Base-by-base conservation (phyloP, 2,113 vertebrate genomes). In the Oncorhynchus nerka region DNA sequence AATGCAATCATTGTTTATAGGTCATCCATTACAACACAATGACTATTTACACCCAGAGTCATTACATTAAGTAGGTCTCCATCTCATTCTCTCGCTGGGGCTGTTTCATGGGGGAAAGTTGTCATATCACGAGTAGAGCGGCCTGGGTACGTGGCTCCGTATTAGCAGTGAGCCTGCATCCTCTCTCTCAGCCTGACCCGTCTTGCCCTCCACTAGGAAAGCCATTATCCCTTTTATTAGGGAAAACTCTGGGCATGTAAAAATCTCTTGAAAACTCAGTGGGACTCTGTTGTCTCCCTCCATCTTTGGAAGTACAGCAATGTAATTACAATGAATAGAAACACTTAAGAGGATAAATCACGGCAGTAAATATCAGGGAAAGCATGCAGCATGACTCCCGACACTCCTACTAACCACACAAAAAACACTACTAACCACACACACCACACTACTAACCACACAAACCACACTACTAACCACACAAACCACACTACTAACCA, bases 261-360 rank as follows among this genome's bases (percentile, higher is more conserved):
- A 73, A 70, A 64, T 39, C 55, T 76, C 39, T 69, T n/a, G 39
- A 68, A 73, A 70, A 75, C 28, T 45, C 71, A 12, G 4, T 24
- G 22, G 45, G 76, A 49, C 59, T 55, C 7, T 77, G 82, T 68
- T 74, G 76, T 78, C 67, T 75, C 22, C 68, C 66, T 71, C 61
- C 72, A 51, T 84, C 71, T 76, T 4, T 26, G 57, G 71, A 69
- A 32, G 22, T 48, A 48, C 62, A 68, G 62, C 11, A 71, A 66
- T 26, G 12, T 74, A 71, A 73, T 87, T 76, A 75, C 28, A 88
- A 81, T 76, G 69, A 75, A 76, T 80, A 12, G 49, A 77, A 82
- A 75, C 71, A 75, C 76, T 80, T 81, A 59, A 4, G 34, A 49
- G 75, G 28, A 30, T 32, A 68, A 76, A 75, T 71, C 2, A 49